Evolutionary conservation across 1,140 invertebrate genomes (phyloP), one percentile per base, ranked within the genome.

Genomic region (Muscidifurax raptorellus): DNA sequence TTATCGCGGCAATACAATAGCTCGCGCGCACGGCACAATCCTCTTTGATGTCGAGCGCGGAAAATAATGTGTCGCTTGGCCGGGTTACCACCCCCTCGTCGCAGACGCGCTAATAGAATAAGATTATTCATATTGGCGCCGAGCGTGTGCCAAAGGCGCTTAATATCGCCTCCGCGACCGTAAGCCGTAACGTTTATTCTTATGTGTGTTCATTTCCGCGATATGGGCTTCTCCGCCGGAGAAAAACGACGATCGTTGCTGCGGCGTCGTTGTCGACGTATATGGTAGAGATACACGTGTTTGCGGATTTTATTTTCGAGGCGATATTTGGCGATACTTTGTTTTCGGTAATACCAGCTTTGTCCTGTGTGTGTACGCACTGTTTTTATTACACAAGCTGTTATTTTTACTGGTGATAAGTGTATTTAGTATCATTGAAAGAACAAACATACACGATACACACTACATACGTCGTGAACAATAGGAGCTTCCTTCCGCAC

Each of bases 1-100:
- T 93, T 93, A 93, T 92, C 91, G 88, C 88, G 77, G 88, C 88
- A 89, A 92, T 91, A 93, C 92, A 92, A 93, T 92, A 87, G 87
- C 64, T 71, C 82, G 52, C 82, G 71, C 82, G 85, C n/a, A n/a
- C 87, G 86, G 89, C 83, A 88, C 88, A 91, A 92, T 93, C 91
- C 90, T 90, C 92, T 93, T 93, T 93, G 92, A 92, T 92, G 91
- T 93, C 88, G 89, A 88, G 87, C 87, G 87, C 87, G 88, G 90
- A 93, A 92, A 92, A 92, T 93, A 93, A 92, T 91, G 88, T 87
- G 27, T 77, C 67, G 67, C 75, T 32, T 74, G n/a, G 72, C 25
- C 27, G 52, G 22, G 18, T 6, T n/a, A 4, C 52, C 22, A 5
- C 52, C 22, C 9, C 28, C 47, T 7, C 87, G 25, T 77, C 28